phyloP scores from a whole-genome alignment of 2,888 invertebrate genomes.

The Trachelus stipa region DNA sequence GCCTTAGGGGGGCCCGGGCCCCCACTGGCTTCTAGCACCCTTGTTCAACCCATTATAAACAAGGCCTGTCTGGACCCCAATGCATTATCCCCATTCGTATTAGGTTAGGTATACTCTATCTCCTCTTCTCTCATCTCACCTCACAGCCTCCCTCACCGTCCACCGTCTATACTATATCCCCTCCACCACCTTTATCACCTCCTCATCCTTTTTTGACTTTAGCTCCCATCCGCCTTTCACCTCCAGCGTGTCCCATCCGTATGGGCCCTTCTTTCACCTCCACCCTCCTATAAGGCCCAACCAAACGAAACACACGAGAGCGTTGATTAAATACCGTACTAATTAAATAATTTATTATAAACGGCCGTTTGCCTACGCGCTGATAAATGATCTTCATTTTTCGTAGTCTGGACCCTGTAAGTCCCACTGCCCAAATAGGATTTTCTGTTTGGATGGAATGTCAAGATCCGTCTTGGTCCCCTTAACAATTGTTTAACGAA shows the following conservation, averaged over 20 bases:
- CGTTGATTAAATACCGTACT: constrained; percentile 56
- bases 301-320: constrained; percentile 21
- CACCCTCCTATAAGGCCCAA: background rate
- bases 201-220: constrained; percentile 16
- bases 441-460: constrained; percentile 31
- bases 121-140: constrained; percentile 26
- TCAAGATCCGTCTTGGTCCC: constrained; percentile 15
- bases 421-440: constrained; percentile 31
- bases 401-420: constrained; percentile 33
- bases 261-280: background rate
- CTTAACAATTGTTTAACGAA: constrained; percentile 26
- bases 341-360: constrained; percentile 58
- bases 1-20: constrained; percentile 60
- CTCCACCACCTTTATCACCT: background rate
- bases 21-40: constrained; percentile 65
- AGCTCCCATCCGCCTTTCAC: constrained; percentile 38
- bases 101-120: constrained; percentile 31
- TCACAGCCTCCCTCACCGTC: constrained; percentile 9
- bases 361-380: constrained; percentile 31
- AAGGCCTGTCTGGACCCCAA: constrained; percentile 58
- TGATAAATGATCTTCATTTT: constrained; percentile 44
- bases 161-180: background rate
- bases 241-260: constrained; percentile 21
- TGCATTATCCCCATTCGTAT: constrained; percentile 55
- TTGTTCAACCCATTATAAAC: constrained; percentile 65